Conservation (phyloP, 2,797 vertebrate genomes). For the Falco rusticolus region DNA sequence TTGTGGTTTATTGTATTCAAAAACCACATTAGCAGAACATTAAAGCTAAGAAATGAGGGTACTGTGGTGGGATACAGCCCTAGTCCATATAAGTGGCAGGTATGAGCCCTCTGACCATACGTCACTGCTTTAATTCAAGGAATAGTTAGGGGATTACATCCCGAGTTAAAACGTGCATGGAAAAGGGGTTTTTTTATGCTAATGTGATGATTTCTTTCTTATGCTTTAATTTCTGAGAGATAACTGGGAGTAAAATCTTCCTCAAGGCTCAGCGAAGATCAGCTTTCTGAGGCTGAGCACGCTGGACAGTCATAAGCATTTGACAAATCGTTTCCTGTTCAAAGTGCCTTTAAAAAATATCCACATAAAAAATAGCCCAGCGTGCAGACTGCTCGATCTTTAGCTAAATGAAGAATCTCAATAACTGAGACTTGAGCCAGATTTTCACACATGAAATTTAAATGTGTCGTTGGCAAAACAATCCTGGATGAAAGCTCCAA, state of each 20-base stretch:
- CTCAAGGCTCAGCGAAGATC: not conserved
- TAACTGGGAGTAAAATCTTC: not conserved
- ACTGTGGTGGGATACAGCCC: not conserved
- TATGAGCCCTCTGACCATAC: not conserved
- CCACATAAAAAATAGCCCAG: not conserved
- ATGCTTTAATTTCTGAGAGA: not conserved
- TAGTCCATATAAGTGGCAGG: not conserved
- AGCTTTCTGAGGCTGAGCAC: not conserved
- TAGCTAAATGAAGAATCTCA: not conserved
- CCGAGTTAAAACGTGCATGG: not conserved
- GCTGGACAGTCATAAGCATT: not conserved
- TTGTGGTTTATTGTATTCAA: not conserved
- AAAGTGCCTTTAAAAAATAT: not conserved
- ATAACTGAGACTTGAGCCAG: not conserved
- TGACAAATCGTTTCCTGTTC: constrained; percentile 61
- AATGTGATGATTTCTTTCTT: not conserved
- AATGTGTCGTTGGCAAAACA: not conserved
- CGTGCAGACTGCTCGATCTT: not conserved
- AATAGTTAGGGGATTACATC: not conserved
- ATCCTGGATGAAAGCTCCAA: not conserved
- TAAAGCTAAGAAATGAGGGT: not conserved
- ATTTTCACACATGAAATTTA: not conserved
- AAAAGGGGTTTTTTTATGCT: fast-evolving
- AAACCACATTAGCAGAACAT: not conserved
- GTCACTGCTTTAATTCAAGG: not conserved